A percentile compares a stretch with the other conserved stretches of the same genome.
phyloP scores from a whole-genome alignment of 2,888 invertebrate species.

The Phaedon cochleariae region DNA sequence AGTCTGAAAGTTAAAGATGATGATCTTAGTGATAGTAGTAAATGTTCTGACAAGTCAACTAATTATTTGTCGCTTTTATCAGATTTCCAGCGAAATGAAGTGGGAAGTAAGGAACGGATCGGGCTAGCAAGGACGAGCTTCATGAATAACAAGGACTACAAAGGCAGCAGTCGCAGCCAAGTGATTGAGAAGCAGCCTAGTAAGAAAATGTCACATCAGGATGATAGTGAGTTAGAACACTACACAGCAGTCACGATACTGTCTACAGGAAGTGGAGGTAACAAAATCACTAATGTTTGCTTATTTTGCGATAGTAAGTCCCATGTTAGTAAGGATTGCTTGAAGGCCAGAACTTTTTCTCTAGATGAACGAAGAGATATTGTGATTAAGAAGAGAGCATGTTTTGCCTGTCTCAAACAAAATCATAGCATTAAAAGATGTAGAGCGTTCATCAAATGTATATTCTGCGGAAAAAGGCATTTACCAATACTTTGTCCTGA shows the following conservation, averaged over 20 bases:
- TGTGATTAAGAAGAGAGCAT: not conserved
- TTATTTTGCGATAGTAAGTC: too few relatives aligned
- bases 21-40: not conserved
- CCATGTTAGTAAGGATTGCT: not conserved
- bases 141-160: not conserved
- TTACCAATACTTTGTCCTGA: conserved; percentile 3
- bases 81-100: not conserved
- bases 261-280: not conserved
- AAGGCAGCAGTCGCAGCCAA: not conserved
- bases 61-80: not conserved
- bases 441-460: not conserved
- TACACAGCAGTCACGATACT: not conserved
- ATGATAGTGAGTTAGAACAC: not conserved
- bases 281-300: not conserved
- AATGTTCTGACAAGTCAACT: not conserved
- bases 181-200: not conserved
- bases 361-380: not conserved
- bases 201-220: not conserved
- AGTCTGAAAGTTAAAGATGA: too few relatives aligned
- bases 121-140: not conserved
- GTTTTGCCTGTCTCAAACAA: conserved; percentile 8
- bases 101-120: not conserved
- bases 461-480: conserved; percentile 1
- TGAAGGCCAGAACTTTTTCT: not conserved
- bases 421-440: not conserved